Conservation (phyloP, 1,140 invertebrate genomes). For the Drosophila nikananu region DNA sequence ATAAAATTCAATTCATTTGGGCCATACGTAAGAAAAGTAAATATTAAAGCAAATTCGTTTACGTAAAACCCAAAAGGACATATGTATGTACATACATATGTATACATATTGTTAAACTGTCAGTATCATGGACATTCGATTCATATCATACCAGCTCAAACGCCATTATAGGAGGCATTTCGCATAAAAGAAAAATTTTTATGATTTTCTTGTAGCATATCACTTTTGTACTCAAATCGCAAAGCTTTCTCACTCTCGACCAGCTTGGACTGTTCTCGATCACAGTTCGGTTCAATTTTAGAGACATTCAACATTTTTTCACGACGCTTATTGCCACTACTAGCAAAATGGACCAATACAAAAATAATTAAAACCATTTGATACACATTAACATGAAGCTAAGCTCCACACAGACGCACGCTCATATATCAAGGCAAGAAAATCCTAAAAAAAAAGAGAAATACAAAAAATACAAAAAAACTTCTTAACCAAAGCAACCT, state of each 20-base stretch:
- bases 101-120: constrained; percentile 14
- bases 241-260: constrained; percentile 12
- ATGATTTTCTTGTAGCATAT: constrained; percentile 19
- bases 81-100: not conserved
- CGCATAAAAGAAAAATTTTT: not conserved
- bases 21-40: not conserved
- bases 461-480: constrained; percentile 14
- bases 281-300: not conserved
- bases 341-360: constrained; percentile 66
- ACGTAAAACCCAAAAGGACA: not conserved
- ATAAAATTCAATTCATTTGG: not conserved
- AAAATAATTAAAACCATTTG: constrained; percentile 29
- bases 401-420: constrained; percentile 55
- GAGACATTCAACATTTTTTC: not conserved
- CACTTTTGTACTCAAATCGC: constrained; percentile 7
- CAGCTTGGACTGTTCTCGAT: not conserved
- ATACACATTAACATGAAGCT: constrained; percentile 49
- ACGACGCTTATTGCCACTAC: constrained; percentile 9
- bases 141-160: constrained; percentile 66
- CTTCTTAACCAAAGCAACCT: constrained; percentile 36
- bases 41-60: not conserved
- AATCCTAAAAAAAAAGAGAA: constrained; percentile 37
- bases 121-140: constrained; percentile 51
- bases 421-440: constrained; percentile 68
- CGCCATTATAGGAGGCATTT: not conserved